Conservation (phyloP, 1,140 invertebrate species). For the Platorchestia sp. region DNA sequence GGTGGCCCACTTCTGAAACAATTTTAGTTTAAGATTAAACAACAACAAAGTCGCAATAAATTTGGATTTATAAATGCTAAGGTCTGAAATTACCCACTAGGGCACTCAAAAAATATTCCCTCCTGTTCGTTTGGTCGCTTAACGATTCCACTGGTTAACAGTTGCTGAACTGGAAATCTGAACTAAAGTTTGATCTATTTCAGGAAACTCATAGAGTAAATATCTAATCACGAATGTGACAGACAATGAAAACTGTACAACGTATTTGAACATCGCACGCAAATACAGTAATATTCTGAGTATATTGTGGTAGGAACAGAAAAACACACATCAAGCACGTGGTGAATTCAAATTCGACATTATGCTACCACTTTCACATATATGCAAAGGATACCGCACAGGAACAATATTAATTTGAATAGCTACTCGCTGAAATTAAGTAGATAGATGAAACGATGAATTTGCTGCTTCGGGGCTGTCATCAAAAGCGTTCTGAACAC, state of each 20-base stretch:
- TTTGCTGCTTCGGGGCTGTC: slow-evolving; percentile 14
- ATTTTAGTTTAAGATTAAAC: too few species aligned
- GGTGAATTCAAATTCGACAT: not conserved
- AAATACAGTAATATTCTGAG: not conserved
- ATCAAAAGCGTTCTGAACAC: slow-evolving; percentile 24
- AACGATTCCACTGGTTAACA: too few species aligned
- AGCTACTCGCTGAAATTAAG: not conserved
- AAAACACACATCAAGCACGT: too few species aligned
- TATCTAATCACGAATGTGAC: not conserved
- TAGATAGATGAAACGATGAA: not conserved
- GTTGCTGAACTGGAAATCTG: not conserved
- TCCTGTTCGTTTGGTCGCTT: too few species aligned
- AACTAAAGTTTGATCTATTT: not conserved
- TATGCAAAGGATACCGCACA: not conserved
- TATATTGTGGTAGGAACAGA: not conserved
- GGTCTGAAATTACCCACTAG: too few species aligned
- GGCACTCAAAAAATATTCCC: too few species aligned
- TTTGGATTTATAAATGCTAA: too few species aligned
- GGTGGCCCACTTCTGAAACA: too few species aligned
- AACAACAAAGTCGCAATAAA: too few species aligned
- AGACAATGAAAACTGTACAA: not conserved
- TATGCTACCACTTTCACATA: not conserved
- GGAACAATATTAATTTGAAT: not conserved
- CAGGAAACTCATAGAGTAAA: not conserved
- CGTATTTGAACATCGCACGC: not conserved